These are phyloP conservation scores for Trachymyrmex cornetzi DNA, from an alignment of 1,140 invertebrate genomes.

Conservation along the genomic window DNA sequence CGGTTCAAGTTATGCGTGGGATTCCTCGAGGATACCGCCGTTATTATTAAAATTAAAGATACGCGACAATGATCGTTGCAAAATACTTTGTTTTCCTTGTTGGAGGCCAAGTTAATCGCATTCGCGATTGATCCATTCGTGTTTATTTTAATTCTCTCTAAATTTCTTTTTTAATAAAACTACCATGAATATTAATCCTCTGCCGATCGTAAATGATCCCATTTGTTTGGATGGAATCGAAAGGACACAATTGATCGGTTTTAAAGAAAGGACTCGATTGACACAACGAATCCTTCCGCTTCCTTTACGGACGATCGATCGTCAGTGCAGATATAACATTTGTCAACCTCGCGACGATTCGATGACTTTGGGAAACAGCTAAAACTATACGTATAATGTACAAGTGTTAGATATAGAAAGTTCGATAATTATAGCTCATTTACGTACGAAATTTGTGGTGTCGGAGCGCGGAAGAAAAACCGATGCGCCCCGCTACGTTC, in stretches of 20 bases:
- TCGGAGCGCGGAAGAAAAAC: conserved; percentile 54
- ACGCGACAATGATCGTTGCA: conserved; percentile 25
- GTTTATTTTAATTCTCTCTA: neutral
- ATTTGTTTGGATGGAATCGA: conserved; percentile 1
- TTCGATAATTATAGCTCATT: conserved; percentile 57
- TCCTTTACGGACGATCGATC: conserved; percentile 20
- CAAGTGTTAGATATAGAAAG: conserved; percentile 65
- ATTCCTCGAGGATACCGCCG: conserved; percentile 24
- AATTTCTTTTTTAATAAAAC: neutral
- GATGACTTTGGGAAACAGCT: conserved; percentile 45
- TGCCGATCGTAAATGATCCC: neutral
- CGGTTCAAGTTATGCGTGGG: neutral
- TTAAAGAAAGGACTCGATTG: neutral
- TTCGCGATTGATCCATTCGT: conserved; percentile 19
- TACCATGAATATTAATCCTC: neutral
- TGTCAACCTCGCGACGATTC: conserved; percentile 62
- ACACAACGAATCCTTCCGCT: neutral
- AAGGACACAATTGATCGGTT: neutral
- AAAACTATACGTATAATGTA: conserved; percentile 60
- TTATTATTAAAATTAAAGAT: conserved; percentile 29
- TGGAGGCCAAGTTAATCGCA: conserved; percentile 6
- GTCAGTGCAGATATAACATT: neutral
- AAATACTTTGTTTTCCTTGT: conserved; percentile 2
- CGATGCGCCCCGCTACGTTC: conserved; percentile 41
- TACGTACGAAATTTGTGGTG: conserved; percentile 51